Conservation (phyloP, 92 coral and sea anemone genomes). For the Anthopleura xanthogrammica region DNA sequence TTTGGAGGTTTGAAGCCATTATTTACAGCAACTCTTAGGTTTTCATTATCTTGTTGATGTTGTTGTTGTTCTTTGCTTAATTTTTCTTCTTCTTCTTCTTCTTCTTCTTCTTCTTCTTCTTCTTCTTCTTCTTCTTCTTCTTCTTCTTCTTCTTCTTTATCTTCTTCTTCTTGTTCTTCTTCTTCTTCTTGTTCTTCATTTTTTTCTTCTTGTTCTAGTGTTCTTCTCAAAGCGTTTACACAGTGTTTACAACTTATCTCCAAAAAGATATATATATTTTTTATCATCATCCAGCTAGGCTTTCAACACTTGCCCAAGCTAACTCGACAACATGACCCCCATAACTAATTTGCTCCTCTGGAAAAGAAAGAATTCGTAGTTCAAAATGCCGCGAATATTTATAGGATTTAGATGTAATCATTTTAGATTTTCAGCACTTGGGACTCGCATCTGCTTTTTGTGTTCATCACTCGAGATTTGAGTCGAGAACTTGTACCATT, state of each 20-base stretch:
- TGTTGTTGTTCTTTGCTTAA: neutral
- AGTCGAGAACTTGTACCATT: neutral
- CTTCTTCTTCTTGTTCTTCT: conserved; percentile 1
- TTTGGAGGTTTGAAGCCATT: too few relatives aligned
- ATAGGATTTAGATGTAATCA: neutral
- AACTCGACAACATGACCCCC: conserved; percentile 1
- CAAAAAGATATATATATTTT: neutral
- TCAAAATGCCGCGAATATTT: neutral
- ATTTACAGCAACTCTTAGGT: too few relatives aligned
- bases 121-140: conserved; percentile 10
- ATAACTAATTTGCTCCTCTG: neutral
- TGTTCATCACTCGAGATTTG: neutral
- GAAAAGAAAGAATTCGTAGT: neutral
- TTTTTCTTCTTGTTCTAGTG: too few relatives aligned
- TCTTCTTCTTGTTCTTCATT: conserved; percentile 1
- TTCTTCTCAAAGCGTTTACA: neutral
- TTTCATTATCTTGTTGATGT: too few relatives aligned
- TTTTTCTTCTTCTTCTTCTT: neutral
- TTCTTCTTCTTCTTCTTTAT: conserved; percentile 1
- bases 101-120: conserved; percentile 5
- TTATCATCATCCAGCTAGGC: neutral
- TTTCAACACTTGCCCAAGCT: neutral
- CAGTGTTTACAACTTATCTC: too few relatives aligned
- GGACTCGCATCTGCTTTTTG: neutral
- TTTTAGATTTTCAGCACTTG: neutral